Percentiles rank a stretch among this genome's conserved stretches.
These are phyloP conservation scores for Dendrophyllia cribrosa DNA, from an alignment of 64 coral and sea anemone species.

Conservation along the genomic window DNA sequence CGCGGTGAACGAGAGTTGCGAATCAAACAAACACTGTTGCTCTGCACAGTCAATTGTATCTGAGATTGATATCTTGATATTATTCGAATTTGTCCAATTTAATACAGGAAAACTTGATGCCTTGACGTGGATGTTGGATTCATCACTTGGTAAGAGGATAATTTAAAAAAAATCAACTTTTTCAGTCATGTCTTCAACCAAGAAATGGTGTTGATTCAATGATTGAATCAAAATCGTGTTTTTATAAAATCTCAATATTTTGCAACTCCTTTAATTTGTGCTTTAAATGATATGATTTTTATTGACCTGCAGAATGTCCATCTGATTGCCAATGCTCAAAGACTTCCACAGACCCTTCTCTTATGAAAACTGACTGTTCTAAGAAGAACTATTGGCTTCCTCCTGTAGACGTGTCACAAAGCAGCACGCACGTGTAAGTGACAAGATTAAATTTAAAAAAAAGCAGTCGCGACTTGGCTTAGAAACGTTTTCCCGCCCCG, in stretches of 20 bases:
- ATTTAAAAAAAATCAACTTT: not conserved
- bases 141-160: not conserved
- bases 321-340: slow-evolving; percentile 1
- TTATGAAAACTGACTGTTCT: slow-evolving; percentile 41
- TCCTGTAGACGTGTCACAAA: slow-evolving; percentile 5
- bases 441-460: not conserved
- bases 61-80: not conserved
- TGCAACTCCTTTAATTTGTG: too few species aligned
- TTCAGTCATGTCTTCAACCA: too few species aligned
- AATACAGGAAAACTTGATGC: not conserved
- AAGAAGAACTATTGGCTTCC: not conserved
- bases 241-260: too few species aligned
- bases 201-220: too few species aligned
- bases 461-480: too few species aligned
- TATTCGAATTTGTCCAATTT: not conserved
- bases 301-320: slow-evolving; percentile 4
- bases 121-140: not conserved
- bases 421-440: slow-evolving; percentile 35
- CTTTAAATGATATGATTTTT: not conserved
- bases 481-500: too few species aligned
- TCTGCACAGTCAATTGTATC: not conserved
- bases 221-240: too few species aligned
- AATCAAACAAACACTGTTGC: too few species aligned
- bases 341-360: not conserved
- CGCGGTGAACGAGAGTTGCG: too few species aligned